Evolutionary conservation across 2,113 vertebrate genomes (phyloP).

Genomic region (Gallinago undulata): DNA sequence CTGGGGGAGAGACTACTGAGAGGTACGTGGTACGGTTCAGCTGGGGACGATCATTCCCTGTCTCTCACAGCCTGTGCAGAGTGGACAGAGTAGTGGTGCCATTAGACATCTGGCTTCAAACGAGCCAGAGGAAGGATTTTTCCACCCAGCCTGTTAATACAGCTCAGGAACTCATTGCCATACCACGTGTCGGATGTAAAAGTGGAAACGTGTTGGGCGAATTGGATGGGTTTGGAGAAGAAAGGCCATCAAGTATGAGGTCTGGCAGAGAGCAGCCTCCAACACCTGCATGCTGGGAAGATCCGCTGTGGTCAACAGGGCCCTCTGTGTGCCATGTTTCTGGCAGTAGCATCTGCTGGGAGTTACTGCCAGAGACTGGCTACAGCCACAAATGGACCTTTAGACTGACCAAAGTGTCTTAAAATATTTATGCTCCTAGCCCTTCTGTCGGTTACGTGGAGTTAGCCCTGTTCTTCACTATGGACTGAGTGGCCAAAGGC

Average conservation of each 20-base stretch:
- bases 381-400: neutral
- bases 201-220: neutral
- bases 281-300: neutral
- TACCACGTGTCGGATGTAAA: neutral
- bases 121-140: neutral
- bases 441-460: neutral
- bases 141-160: neutral
- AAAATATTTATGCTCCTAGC: neutral
- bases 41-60: neutral
- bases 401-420: neutral
- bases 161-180: neutral
- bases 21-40: neutral
- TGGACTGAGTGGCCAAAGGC: neutral
- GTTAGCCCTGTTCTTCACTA: neutral
- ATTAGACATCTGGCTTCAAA: constrained; percentile 7
- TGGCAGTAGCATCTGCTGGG: neutral
- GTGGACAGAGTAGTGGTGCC: neutral
- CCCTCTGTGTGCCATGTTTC: neutral
- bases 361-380: neutral
- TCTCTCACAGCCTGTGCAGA: neutral
- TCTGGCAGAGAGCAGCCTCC: neutral
- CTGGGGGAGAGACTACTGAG: neutral
- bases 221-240: neutral
- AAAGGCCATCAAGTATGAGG: neutral
- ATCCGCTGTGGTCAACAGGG: neutral